Evolutionary conservation across 2,888 invertebrate genomes (phyloP).

Genomic region (Agonum fuliginosum): DNA sequence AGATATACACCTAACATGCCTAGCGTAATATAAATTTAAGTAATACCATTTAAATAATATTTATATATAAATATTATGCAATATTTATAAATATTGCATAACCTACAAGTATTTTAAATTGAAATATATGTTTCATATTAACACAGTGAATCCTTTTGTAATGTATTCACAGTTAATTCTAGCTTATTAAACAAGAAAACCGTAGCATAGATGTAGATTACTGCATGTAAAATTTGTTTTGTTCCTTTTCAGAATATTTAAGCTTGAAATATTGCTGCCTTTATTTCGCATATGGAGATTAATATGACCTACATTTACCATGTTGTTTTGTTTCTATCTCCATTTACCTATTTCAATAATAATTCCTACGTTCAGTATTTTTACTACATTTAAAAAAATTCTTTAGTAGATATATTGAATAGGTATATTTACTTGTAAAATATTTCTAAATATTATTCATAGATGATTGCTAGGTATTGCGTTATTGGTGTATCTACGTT

Average conservation of each 20-base stretch:
- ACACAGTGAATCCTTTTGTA: constrained; percentile 2
- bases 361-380: not conserved
- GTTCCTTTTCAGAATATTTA: not conserved
- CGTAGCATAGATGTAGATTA: constrained; percentile 19
- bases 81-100: not conserved
- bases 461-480: too few relatives aligned
- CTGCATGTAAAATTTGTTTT: not conserved
- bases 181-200: constrained; percentile 3
- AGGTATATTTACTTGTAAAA: too few relatives aligned
- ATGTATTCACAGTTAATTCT: not conserved
- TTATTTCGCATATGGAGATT: constrained; percentile 3
- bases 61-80: not conserved
- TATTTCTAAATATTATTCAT: too few relatives aligned
- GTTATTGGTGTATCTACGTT: too few relatives aligned
- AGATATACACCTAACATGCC: too few relatives aligned
- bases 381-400: too few relatives aligned
- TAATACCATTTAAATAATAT: too few relatives aligned
- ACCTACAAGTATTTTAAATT: not conserved
- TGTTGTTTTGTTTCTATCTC: not conserved
- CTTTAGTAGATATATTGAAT: too few relatives aligned
- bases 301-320: constrained; percentile 10
- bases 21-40: too few relatives aligned
- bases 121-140: not conserved
- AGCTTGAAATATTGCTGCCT: constrained; percentile 13
- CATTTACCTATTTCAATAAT: not conserved